Evolutionary conservation across 2,797 vertebrate genomes (phyloP), one percentile per base, ranked within the genome.

Genomic region (Paedocypris micromegethes): DNA sequence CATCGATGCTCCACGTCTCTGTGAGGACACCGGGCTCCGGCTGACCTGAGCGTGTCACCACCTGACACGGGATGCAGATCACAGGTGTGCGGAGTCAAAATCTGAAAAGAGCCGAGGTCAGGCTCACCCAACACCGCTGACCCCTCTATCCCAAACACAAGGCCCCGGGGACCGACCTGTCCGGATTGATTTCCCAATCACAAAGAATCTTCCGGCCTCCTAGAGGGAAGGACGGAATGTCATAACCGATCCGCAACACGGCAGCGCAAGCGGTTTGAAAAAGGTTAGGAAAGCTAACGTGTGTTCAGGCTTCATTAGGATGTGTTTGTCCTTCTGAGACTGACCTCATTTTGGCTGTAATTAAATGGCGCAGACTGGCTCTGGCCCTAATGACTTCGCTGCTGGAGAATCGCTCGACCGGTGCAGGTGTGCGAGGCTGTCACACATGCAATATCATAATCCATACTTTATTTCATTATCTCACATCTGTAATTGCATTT

Each of bases 331-430:
- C 89, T 89, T 90, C 84, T 79, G 78, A 79, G 52, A 38, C 72
- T 86, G 88, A 89, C 89, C 87, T 89, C 84, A 86, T 87, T 89
- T 75, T 84, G 70, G 78, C 81, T 82, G 86, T 88, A 90, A 90
- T 90, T 88, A 90, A 89, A 89, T 77, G 75, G 78, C 81, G 78
- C 77, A 63, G 71, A 78, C 77, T 72, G 75, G 75, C 75, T 55
- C 64, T 54, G 58, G 68, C 79, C 80, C 82, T 90, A 89, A 89
- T 87, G 86, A 88, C 88, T 87, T 84, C 64, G 75, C 78, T 82
- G 83, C 83, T 77, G 73, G 61, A 76, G 82, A 80, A 76, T 72
- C 75, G 81, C 78, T 80, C 78, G 78, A 73, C 80, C 74, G 78
- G 81, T 81, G 84, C 78, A 79, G 83, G 83, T 77, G 79, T 75